Base-by-base conservation (phyloP, 2,797 vertebrate species). In the Florisuga fusca region DNA sequence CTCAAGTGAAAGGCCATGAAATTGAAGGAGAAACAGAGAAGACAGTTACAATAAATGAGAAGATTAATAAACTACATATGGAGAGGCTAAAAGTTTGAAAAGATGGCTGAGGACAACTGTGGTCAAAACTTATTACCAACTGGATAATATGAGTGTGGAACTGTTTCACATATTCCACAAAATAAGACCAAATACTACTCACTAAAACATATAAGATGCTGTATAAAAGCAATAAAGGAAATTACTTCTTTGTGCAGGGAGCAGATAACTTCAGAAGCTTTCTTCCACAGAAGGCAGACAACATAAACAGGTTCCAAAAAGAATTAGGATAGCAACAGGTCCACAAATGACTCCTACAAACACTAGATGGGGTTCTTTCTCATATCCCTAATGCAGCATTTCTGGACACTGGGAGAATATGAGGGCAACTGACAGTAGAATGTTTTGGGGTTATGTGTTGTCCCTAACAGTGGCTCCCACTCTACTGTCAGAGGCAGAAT, bases 381-480 rank as follows among this genome's bases (percentile, higher is more conserved):
- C 43, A 51, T 34, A 50, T 20, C 9, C 26, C 45, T 64, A 22
- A n/a, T 53, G 20, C 34, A 73, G n/a, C 10, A 17, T 3, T 57
- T 76, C 25, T 69, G 15, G 33, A 50, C 7, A 15, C 11, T 33
- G 51, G 3, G 6, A 9, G 3, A 67, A 1, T 12, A 31, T 27
- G 54, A 68, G 26, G 9, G 16, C 10, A 75, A 78, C 5, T 63
- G 10, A 62, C 10, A 31, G 18, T 15, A 67, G 50, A 64, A 80
- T 50, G 19, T 4, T 31, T 18, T 15, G 23, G 27, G 25, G 7
- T 78, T 68, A 2, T 29, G 12, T 31, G 20, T 10, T 63, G 16
- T 41, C 10, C 31, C 15, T 45, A 33, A 27, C 6, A 80, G 12
- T 1, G 1, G 20, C 22, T 84, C 12, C 31, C 1, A 0, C 0